Conservation (phyloP, 2,888 invertebrate genomes). For the Boloria selene region DNA sequence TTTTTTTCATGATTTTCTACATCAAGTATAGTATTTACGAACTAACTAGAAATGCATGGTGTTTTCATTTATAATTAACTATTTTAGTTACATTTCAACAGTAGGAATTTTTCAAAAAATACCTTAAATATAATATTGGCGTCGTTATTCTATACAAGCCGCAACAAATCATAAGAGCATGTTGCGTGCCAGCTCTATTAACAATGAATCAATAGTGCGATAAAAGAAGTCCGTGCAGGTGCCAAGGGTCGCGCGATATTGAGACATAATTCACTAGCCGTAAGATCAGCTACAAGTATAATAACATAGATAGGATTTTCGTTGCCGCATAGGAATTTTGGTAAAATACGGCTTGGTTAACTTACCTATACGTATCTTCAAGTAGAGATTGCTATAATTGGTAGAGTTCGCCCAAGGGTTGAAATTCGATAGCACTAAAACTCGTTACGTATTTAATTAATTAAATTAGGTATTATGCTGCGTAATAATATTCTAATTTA, state of each 20-base stretch:
- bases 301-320: constrained; percentile 20
- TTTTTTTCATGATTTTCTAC: too few relatives aligned
- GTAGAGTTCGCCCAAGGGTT: too few relatives aligned
- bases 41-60: too few relatives aligned
- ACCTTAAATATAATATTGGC: background rate
- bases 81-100: too few relatives aligned
- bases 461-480: too few relatives aligned
- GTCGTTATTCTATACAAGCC: constrained; percentile 34
- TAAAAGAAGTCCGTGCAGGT: constrained; percentile 55
- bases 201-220: constrained; percentile 61
- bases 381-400: too few relatives aligned
- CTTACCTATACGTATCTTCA: too few relatives aligned
- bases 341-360: background rate
- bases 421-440: too few relatives aligned
- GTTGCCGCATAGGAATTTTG: background rate
- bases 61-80: too few relatives aligned
- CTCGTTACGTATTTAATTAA: too few relatives aligned
- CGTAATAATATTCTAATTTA: too few relatives aligned
- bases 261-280: constrained; percentile 66
- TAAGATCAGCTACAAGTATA: constrained; percentile 25
- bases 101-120: background rate
- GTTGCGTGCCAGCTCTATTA: constrained; percentile 58
- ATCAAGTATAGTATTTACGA: too few relatives aligned
- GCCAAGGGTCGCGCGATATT: constrained; percentile 64
- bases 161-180: constrained; percentile 37